These are phyloP conservation scores for Argyrosomus japonicus DNA, from an alignment of 2,113 vertebrate species.

Conservation along the genomic window DNA sequence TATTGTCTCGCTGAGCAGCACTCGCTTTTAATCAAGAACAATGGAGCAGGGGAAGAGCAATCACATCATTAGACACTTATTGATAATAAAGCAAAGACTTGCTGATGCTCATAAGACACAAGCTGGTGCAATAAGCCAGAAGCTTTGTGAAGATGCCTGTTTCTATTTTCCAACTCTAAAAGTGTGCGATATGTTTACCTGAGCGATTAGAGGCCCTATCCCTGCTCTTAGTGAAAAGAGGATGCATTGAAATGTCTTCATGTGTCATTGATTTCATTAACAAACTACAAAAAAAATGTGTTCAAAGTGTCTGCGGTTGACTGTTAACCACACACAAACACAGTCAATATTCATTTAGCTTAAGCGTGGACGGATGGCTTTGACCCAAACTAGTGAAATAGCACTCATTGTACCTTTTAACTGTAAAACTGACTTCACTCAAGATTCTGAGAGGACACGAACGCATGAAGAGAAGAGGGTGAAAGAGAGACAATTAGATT, in stretches of 20 bases:
- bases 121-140: slow-evolving; percentile 45
- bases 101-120: slow-evolving; percentile 58
- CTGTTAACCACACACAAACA: slow-evolving; percentile 9
- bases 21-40: slow-evolving; percentile 71
- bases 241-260: slow-evolving; percentile 19
- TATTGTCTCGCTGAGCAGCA: slow-evolving; percentile 29
- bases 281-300: background rate
- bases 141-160: slow-evolving; percentile 19
- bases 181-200: slow-evolving; percentile 18
- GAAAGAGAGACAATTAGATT: background rate
- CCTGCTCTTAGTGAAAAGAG: slow-evolving; percentile 18
- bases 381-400: background rate
- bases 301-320: background rate
- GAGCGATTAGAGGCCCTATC: slow-evolving; percentile 24
- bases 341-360: background rate
- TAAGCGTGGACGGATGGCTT: background rate
- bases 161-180: slow-evolving; percentile 42
- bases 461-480: background rate
- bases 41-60: slow-evolving; percentile 64
- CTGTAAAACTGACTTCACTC: background rate
- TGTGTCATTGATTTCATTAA: slow-evolving; percentile 16
- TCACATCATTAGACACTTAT: slow-evolving; percentile 72
- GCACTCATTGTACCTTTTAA: background rate
- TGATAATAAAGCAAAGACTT: slow-evolving; percentile 52
- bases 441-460: slow-evolving; percentile 6